These are phyloP conservation scores for Hepsetus odoe DNA, from an alignment of 2,113 vertebrate species.

Conservation along the genomic window DNA sequence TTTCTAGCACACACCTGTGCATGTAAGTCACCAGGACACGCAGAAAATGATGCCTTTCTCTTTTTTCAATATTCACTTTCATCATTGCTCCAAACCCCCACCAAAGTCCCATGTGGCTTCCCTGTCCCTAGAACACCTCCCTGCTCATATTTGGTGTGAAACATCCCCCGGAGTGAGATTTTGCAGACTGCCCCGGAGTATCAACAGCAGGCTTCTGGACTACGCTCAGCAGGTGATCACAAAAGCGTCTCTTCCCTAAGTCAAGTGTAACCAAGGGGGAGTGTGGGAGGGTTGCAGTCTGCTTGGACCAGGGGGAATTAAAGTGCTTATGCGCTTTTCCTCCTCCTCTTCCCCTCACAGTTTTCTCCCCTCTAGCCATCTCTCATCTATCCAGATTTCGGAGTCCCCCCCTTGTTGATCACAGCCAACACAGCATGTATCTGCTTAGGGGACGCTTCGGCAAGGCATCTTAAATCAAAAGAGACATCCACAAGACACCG, in stretches of 20 bases:
- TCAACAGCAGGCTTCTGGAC: constrained; percentile 62
- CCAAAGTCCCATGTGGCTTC: constrained; percentile 35
- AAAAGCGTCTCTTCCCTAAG: constrained; percentile 36
- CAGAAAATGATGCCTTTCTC: neutral
- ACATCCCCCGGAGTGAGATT: constrained; percentile 66
- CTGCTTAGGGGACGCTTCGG: constrained; percentile 31
- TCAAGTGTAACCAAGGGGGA: neutral
- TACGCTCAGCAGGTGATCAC: constrained; percentile 68
- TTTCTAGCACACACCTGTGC: constrained; percentile 50
- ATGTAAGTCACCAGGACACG: constrained; percentile 25
- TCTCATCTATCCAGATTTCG: constrained; percentile 61
- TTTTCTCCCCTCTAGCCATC: constrained; percentile 55
- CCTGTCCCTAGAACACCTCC: constrained; percentile 50
- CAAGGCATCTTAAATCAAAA: constrained; percentile 48
- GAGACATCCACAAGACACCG: constrained; percentile 50
- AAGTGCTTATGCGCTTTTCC: constrained; percentile 54
- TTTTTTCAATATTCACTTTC: neutral
- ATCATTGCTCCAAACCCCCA: constrained; percentile 9
- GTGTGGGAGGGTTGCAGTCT: neutral
- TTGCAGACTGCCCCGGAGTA: constrained; percentile 70
- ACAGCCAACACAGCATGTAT: constrained; percentile 51
- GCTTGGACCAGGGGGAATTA: constrained; percentile 61
- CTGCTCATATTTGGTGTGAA: constrained; percentile 67
- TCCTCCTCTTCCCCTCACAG: constrained; percentile 46
- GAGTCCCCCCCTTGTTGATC: constrained; percentile 57